These are phyloP conservation scores for Ptyas mucosa DNA, from an alignment of 2,113 vertebrate genomes.

Conservation along the genomic window DNA sequence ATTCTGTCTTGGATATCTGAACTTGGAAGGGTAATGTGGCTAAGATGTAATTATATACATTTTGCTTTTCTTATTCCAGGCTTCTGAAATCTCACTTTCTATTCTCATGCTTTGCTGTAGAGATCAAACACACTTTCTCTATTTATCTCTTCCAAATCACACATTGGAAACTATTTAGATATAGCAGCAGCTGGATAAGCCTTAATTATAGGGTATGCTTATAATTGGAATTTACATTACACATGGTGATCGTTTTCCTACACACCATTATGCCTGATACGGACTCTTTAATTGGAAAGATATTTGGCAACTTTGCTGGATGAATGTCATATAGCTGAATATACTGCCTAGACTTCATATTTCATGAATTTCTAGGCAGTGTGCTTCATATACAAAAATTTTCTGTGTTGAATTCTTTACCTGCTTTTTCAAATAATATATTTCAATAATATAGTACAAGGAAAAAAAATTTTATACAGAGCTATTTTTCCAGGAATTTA, in stretches of 20 bases:
- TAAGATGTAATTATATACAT: neutral
- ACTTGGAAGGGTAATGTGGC: neutral
- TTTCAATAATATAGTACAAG: neutral
- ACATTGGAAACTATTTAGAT: neutral
- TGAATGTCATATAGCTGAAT: neutral
- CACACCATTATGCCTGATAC: neutral
- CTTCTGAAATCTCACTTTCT: neutral
- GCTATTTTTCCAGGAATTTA: neutral
- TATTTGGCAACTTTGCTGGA: too few species aligned
- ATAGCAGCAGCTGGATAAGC: neutral
- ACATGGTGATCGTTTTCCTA: neutral
- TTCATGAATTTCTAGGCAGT: neutral
- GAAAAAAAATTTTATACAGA: neutral
- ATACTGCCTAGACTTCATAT: neutral
- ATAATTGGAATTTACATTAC: constrained; percentile 6
- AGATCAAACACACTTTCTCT: constrained; percentile 10
- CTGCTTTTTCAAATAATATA: neutral
- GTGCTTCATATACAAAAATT: neutral
- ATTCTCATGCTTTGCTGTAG: neutral
- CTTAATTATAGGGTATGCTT: neutral
- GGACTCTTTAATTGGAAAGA: neutral
- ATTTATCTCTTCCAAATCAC: neutral
- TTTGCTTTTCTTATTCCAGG: neutral
- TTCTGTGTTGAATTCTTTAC: neutral
- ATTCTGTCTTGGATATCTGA: neutral